Conservation (phyloP, 2,888 invertebrate species). For the Troilus luridus region DNA sequence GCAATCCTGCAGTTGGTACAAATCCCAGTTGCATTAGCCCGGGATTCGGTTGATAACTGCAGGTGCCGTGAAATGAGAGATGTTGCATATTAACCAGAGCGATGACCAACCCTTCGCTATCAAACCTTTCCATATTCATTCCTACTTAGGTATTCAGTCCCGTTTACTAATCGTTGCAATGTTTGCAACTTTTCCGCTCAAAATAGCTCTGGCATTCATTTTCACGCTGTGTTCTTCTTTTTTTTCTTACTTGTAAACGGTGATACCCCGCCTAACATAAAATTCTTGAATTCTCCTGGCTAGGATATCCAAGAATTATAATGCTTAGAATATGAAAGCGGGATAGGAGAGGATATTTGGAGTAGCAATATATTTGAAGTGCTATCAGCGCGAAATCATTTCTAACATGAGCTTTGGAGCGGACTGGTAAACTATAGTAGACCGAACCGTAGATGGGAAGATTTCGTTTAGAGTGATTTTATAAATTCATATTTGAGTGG, state of each 20-base stretch:
- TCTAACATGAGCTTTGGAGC: no score
- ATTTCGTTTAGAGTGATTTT: no score
- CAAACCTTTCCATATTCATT: slow-evolving; percentile 15
- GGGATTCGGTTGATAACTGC: neutral
- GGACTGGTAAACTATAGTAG: no score
- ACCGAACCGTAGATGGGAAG: no score
- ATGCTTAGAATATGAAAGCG: no score
- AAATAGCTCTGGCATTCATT: neutral
- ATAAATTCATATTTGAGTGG: no score
- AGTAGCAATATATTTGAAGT: no score
- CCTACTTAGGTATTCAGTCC: neutral
- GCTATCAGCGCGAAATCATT: no score
- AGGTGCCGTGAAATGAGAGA: neutral
- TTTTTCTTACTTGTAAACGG: neutral
- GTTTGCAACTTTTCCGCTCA: neutral
- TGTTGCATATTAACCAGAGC: neutral
- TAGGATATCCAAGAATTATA: no score
- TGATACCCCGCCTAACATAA: no score
- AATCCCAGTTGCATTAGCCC: neutral
- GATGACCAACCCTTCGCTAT: neutral
- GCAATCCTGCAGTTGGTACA: neutral
- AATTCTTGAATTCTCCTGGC: no score
- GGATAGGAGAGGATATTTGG: no score
- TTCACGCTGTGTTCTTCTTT: neutral
- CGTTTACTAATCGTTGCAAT: neutral